Conservation (phyloP, 2,888 invertebrate species). For the Drosophila nr. medialis region DNA sequence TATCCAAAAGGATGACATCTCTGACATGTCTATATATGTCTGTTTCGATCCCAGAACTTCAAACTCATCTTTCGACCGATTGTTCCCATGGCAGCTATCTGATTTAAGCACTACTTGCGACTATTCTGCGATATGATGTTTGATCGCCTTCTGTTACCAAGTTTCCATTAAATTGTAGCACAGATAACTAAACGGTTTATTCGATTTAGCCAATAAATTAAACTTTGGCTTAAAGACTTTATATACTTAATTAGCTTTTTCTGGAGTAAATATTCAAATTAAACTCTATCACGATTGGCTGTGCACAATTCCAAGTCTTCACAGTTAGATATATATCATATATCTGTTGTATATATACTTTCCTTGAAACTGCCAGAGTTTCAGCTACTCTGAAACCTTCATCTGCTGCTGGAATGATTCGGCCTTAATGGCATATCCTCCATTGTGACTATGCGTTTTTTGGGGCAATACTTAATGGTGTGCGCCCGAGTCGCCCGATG, state of each 20-base stretch:
- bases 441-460: conserved; percentile 84
- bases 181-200: conserved; percentile 44
- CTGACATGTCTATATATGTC: background rate
- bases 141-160: background rate
- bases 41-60: background rate
- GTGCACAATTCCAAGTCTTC: conserved; percentile 63
- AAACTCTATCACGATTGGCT: conserved; percentile 48
- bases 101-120: background rate
- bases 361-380: conserved; percentile 65
- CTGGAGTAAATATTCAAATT: background rate
- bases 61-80: background rate
- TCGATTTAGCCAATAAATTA: conserved; percentile 43
- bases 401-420: conserved; percentile 82
- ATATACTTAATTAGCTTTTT: no score
- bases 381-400: conserved; percentile 72
- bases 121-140: background rate
- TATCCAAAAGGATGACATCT: background rate
- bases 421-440: conserved; percentile 82
- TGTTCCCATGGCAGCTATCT: background rate
- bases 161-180: background rate
- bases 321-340: conserved; percentile 32
- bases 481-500: conserved; percentile 89
- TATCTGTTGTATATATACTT: conserved; percentile 40
- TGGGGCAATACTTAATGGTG: conserved; percentile 91
- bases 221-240: conserved; percentile 33